phyloP scores from a whole-genome alignment of 2,113 vertebrate species.

The Phalacrocorax carbo region DNA sequence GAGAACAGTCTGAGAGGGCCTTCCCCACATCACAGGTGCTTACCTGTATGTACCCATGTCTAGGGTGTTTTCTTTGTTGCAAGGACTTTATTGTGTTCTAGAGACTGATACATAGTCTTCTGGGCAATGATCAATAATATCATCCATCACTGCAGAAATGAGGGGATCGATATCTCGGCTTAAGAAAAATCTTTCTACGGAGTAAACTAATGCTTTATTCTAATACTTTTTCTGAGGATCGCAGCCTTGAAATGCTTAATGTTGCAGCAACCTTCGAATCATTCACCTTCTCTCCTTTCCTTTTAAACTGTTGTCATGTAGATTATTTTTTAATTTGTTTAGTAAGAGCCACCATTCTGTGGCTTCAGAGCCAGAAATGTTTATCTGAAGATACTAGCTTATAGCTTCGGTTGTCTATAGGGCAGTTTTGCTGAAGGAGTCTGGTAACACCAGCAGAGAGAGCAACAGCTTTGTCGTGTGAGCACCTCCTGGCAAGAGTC shows the following conservation, averaged over 20 bases:
- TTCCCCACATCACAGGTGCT: neutral
- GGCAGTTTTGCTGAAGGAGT: neutral
- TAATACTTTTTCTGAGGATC: neutral
- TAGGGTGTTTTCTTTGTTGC: neutral
- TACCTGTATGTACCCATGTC: neutral
- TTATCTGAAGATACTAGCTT: neutral
- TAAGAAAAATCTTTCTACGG: neutral
- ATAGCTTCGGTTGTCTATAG: neutral
- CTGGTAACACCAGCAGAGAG: neutral
- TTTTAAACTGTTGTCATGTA: neutral
- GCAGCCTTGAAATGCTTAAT: neutral
- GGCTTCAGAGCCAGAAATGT: neutral
- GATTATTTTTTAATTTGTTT: neutral
- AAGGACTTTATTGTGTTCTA: neutral
- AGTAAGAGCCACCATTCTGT: neutral
- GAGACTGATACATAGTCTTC: neutral
- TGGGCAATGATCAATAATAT: neutral
- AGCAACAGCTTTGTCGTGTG: neutral
- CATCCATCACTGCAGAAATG: neutral
- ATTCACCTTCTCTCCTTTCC: neutral
- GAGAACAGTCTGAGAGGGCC: neutral
- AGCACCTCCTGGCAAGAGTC: neutral
- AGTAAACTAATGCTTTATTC: neutral
- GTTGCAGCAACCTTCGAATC: neutral
- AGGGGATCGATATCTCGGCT: accelerated